Conservation (phyloP, 1,140 invertebrate genomes). For the Periplaneta americana region DNA sequence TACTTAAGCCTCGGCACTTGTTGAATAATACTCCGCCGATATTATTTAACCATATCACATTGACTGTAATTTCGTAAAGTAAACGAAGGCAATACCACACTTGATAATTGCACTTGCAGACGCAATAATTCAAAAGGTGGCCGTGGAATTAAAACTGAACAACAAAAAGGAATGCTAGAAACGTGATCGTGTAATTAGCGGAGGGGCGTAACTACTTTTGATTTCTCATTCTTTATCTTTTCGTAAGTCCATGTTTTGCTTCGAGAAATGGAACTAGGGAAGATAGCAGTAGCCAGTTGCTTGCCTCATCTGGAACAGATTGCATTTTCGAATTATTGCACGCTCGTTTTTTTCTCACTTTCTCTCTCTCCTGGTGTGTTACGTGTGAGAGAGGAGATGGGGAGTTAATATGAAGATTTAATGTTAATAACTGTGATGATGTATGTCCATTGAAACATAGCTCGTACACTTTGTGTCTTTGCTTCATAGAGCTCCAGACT, state of each 20-base stretch:
- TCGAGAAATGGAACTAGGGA: neutral
- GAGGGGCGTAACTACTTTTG: neutral
- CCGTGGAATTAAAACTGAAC: neutral
- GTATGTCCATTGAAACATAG: too few species aligned
- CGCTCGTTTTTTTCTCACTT: too few species aligned
- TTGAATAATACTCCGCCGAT: neutral
- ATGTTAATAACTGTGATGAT: too few species aligned
- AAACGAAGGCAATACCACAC: neutral
- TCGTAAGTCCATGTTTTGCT: neutral
- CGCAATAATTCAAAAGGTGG: neutral
- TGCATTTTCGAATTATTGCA: too few species aligned
- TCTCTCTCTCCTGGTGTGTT: too few species aligned
- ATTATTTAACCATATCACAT: neutral
- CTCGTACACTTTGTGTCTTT: too few species aligned
- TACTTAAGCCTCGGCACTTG: neutral
- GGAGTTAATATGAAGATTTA: too few species aligned
- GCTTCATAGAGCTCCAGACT: too few species aligned
- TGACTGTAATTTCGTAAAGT: neutral
- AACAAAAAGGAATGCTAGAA: neutral
- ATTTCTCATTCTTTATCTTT: neutral
- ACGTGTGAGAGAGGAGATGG: too few species aligned
- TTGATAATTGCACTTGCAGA: neutral
- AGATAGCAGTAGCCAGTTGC: neutral
- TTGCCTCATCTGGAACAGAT: neutral
- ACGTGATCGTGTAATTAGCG: neutral